Evolutionary conservation across 2,113 vertebrate genomes (phyloP).

Genomic region (Hippolais icterina): DNA sequence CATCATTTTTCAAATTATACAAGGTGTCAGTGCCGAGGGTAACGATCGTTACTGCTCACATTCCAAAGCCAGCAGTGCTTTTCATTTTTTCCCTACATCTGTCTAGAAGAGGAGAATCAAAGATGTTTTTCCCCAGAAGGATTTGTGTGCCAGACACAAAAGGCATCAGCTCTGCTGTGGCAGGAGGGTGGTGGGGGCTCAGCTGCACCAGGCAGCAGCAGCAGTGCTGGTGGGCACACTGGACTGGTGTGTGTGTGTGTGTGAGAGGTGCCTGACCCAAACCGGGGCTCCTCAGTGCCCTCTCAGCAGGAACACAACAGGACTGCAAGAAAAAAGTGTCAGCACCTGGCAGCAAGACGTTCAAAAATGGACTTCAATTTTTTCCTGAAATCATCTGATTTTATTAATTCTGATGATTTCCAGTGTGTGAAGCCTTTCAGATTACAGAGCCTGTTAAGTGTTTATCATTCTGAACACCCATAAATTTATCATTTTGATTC

Average conservation of each 20-base stretch:
- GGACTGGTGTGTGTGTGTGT: no score
- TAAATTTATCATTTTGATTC: background rate
- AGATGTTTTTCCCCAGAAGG: background rate
- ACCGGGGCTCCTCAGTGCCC: background rate
- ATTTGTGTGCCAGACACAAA: background rate
- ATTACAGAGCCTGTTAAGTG: background rate
- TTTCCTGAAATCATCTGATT: background rate
- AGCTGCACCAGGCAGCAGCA: background rate
- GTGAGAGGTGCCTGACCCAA: background rate
- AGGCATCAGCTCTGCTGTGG: background rate
- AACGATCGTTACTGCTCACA: constrained; percentile 34
- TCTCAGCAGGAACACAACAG: background rate
- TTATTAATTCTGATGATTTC: background rate
- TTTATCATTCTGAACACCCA: background rate
- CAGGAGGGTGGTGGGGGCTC: background rate
- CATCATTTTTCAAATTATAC: constrained; percentile 72
- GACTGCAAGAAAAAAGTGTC: background rate
- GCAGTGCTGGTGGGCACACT: background rate
- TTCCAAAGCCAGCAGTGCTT: constrained; percentile 13
- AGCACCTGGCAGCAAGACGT: background rate
- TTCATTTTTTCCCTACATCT: background rate
- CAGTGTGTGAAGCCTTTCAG: background rate
- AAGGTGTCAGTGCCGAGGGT: constrained; percentile 59
- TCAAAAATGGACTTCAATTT: background rate
- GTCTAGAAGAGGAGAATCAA: background rate